phyloP scores from a whole-genome alignment of 2,113 vertebrate species.

The Mugil cephalus region DNA sequence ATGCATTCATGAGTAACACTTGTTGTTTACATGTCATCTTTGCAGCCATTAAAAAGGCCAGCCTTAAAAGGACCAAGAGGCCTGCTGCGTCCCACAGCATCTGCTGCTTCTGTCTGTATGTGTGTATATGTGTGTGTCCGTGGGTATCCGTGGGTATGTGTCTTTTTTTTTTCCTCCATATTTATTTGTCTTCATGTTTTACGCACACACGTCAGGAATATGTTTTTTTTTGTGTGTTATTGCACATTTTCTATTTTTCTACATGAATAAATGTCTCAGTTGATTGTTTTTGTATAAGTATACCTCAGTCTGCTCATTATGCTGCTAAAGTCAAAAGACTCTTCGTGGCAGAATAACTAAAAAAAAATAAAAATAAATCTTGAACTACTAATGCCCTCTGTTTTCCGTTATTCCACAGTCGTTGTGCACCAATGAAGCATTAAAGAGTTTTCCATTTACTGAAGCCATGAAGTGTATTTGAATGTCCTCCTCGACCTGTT shows the following conservation, averaged over 20 bases:
- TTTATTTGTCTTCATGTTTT: constrained; percentile 40
- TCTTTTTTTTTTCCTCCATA: constrained; percentile 34
- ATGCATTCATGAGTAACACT: constrained; percentile 24
- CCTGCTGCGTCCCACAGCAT: constrained; percentile 45
- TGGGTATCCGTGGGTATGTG: constrained; percentile 21
- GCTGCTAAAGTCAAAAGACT: constrained; percentile 62
- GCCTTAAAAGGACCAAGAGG: constrained; percentile 58
- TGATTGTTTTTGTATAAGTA: constrained; percentile 51
- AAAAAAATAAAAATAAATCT: constrained; percentile 15
- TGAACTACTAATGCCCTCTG: neutral
- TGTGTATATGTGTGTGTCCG: constrained; percentile 21
- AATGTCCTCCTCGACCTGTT: neutral
- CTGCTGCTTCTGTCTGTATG: constrained; percentile 36
- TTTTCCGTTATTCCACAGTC: constrained; percentile 1
- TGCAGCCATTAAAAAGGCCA: constrained; percentile 68
- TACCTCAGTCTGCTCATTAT: constrained; percentile 69
- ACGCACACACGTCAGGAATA: constrained; percentile 50
- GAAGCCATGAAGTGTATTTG: neutral
- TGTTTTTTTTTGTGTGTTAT: constrained; percentile 37
- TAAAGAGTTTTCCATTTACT: neutral
- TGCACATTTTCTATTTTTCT: constrained; percentile 50
- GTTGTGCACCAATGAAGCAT: neutral
- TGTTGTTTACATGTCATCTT: constrained; percentile 44
- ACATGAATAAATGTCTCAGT: constrained; percentile 29
- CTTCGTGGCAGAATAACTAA: constrained; percentile 51